Evolutionary conservation across 2,113 vertebrate species (phyloP), one percentile per base, ranked within the genome.

Genomic region (Pteruthius melanotis): DNA sequence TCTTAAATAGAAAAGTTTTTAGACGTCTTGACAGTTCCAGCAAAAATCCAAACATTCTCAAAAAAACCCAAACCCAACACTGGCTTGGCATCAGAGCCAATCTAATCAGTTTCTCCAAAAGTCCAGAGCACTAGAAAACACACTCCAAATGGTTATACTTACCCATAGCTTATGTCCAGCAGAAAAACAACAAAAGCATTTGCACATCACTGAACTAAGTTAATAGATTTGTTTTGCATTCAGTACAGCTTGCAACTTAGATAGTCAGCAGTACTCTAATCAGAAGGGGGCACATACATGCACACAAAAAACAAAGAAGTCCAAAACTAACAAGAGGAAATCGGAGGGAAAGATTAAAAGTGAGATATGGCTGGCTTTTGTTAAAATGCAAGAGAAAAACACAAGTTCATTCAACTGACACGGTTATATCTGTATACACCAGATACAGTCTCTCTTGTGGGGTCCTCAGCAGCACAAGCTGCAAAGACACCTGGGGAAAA

Each of bases 11-110:
- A 0, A 26, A 37, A 15, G 21, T 27, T 85, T 66, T 63, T 57
- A 42, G 11, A 66, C 6, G 16, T 57, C 40, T 57, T 49, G 20
- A 57, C 3, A 76, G 17, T 17, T 87, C 26, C 60, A 84, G 47
- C 16, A 89, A 79, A 78, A 45, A 78, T 10, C 2, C 18, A 78
- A 81, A 74, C 6, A 61, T 18, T 53, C 11, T 44, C 24, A 4
- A 83, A 68, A 76, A 50, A 5, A 50, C 11, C n/a, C 20, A 40
- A 40, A 9, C 39, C 0, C 26, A 44, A 9, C 0, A 0, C 26
- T 78, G 28, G 15, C 35, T 28, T 71, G 47, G 27, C n/a, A 59
- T 33, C 3, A 2, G 21, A 83, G 49, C 18, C 5, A 24, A 71
- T 40, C 21, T 49, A 59, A 44, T 40, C 15, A 39, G 70, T 42